Evolutionary conservation across 2,113 vertebrate genomes (phyloP).

Genomic region (Sander lucioperca): DNA sequence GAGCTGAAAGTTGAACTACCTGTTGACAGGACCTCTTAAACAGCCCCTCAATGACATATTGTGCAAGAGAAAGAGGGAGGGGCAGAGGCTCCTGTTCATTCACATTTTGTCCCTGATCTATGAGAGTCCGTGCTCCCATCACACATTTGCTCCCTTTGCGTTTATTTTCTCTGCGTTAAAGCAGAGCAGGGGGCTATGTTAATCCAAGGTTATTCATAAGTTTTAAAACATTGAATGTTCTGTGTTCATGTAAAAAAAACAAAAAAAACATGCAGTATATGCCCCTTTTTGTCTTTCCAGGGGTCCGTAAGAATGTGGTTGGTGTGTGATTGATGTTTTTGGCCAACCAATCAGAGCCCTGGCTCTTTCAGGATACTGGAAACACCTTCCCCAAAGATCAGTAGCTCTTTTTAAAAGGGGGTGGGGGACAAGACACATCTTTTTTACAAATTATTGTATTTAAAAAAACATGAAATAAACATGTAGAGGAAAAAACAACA

Average conservation of each 20-base stretch:
- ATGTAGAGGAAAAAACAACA: neutral
- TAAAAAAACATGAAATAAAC: neutral
- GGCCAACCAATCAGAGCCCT: neutral
- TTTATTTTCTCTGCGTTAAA: slow-evolving; percentile 34
- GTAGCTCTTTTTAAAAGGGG: neutral
- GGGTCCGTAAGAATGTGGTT: too few species aligned
- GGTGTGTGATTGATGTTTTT: neutral
- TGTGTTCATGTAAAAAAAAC: neutral
- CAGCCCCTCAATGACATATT: slow-evolving; percentile 89
- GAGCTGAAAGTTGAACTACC: slow-evolving; percentile 89
- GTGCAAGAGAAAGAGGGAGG: slow-evolving; percentile 80
- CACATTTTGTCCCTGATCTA: slow-evolving; percentile 61
- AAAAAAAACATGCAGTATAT: too few species aligned
- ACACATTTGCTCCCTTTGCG: slow-evolving; percentile 31
- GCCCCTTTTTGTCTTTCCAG: neutral
- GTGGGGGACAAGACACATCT: neutral
- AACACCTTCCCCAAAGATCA: neutral
- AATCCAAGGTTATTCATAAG: neutral
- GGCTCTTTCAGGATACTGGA: neutral
- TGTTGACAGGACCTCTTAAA: slow-evolving; percentile 90
- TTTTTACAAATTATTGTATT: neutral
- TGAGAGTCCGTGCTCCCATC: slow-evolving; percentile 44
- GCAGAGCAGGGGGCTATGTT: slow-evolving; percentile 7
- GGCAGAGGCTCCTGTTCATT: slow-evolving; percentile 66
- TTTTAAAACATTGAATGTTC: neutral